phyloP scores from a whole-genome alignment of 2,888 invertebrate genomes.

The Dorcus hopei region DNA sequence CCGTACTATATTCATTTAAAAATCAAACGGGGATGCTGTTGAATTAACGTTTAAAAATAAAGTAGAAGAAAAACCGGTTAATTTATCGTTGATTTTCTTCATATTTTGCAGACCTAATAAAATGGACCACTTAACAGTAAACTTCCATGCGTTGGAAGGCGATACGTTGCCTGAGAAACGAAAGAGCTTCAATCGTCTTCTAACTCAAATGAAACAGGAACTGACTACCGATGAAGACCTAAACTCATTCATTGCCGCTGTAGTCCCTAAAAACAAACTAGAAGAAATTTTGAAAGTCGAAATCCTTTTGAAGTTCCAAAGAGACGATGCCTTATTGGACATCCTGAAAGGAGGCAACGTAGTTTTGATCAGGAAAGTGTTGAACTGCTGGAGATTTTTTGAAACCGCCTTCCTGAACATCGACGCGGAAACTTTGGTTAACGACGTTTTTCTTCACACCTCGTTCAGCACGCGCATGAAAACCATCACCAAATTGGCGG shows the following conservation, averaged over 20 bases:
- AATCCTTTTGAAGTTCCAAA: constrained; percentile 14
- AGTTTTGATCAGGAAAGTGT: constrained; percentile 14
- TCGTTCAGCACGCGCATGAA: constrained; percentile 18
- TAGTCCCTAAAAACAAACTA: constrained; percentile 10
- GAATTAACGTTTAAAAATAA: too few relatives aligned
- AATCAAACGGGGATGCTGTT: too few relatives aligned
- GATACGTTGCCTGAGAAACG: constrained; percentile 9
- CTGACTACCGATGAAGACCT: constrained; percentile 1
- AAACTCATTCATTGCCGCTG: constrained; percentile 3
- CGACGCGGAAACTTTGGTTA: constrained; percentile 3
- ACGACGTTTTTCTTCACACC: constrained; percentile 16
- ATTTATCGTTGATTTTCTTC: too few relatives aligned
- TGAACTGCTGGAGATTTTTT: constrained; percentile 10
- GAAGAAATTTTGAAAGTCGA: constrained; percentile 21
- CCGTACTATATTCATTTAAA: too few relatives aligned
- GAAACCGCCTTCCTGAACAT: constrained; percentile 6
- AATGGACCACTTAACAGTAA: constrained; percentile 4
- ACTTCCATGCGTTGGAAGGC: constrained; percentile 8
- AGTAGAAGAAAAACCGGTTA: too few relatives aligned
- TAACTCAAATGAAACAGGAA: not conserved
- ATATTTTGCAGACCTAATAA: not conserved
- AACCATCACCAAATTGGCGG: too few relatives aligned
- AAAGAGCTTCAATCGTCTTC: constrained; percentile 12
- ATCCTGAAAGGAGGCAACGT: constrained; percentile 15
- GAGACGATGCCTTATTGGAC: constrained; percentile 9